Conservation (phyloP, 2,797 vertebrate genomes). For the Merluccius polli region DNA sequence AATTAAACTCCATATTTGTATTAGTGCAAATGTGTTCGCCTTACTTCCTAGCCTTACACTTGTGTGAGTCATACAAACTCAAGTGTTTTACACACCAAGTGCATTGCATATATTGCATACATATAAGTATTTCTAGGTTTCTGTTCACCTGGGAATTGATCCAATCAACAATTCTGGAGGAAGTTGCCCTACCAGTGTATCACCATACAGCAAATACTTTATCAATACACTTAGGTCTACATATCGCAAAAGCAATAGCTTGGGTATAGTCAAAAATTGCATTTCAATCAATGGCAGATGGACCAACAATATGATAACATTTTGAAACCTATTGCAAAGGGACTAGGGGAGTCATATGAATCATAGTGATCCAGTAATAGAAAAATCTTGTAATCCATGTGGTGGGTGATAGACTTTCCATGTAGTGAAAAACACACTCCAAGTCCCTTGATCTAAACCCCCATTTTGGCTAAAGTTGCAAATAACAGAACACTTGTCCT, state of each 20-base stretch:
- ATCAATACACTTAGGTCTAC: conserved; percentile 44
- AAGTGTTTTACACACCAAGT: not conserved
- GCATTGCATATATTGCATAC: not conserved
- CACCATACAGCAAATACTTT: conserved; percentile 50
- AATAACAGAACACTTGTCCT: not conserved
- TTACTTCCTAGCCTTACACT: not conserved
- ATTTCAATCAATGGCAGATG: conserved; percentile 45
- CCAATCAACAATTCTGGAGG: conserved; percentile 68
- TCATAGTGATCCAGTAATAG: conserved; percentile 1
- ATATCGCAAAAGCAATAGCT: conserved; percentile 49
- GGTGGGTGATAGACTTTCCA: not conserved
- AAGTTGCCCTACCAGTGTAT: conserved; percentile 49
- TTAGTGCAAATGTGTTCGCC: not conserved
- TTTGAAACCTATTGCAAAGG: conserved; percentile 46
- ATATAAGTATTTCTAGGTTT: conserved; percentile 42
- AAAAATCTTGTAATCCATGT: not conserved
- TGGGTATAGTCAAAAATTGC: conserved; percentile 42
- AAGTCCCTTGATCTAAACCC: not conserved
- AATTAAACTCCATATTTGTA: not conserved
- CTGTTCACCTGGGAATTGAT: conserved; percentile 60
- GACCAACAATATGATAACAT: conserved; percentile 59
- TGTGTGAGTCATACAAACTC: not conserved
- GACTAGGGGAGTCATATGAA: conserved; percentile 43
- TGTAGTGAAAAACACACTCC: not conserved
- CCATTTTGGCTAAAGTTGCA: not conserved